A percentile compares a stretch with the other conserved stretches of the same genome.
phyloP scores from a whole-genome alignment of 2,888 invertebrate species.

The Brenthis hecate region DNA sequence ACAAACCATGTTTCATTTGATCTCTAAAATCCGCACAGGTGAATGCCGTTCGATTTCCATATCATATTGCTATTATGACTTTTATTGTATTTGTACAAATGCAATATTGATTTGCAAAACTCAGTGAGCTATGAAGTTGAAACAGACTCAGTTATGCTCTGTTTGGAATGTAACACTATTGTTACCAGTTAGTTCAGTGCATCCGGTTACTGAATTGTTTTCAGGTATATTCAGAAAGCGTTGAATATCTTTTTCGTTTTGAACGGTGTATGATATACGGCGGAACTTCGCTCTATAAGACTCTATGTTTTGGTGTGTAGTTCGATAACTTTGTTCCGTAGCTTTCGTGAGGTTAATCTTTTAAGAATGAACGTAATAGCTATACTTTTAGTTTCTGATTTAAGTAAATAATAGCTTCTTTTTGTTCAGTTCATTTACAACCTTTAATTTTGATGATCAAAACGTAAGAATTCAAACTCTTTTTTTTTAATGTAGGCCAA shows the following conservation, averaged over 20 bases:
- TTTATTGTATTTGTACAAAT: constrained; percentile 51
- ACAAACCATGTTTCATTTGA: not conserved
- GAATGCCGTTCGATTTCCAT: not conserved
- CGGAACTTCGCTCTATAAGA: constrained; percentile 6
- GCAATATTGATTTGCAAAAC: constrained; percentile 58
- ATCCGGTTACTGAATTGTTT: constrained; percentile 64
- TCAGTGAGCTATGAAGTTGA: constrained; percentile 63
- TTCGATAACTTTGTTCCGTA: constrained; percentile 17
- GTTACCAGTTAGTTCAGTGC: constrained; percentile 57
- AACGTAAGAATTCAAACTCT: not conserved
- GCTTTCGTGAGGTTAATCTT: constrained; percentile 8
- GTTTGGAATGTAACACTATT: constrained; percentile 59
- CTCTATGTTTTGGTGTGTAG: not conserved
- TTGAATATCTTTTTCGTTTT: constrained; percentile 52
- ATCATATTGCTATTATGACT: constrained; percentile 11
- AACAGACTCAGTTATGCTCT: constrained; percentile 62
- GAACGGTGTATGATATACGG: constrained; percentile 47
- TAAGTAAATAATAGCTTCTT: constrained; percentile 8
- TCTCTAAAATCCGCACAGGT: not conserved
- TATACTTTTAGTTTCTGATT: constrained; percentile 15
- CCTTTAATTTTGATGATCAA: not conserved
- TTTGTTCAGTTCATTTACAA: not conserved
- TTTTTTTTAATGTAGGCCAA: not conserved
- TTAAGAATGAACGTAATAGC: constrained; percentile 4
- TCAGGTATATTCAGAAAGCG: constrained; percentile 60